Percentiles rank a stretch among this genome's conserved stretches.
These are phyloP conservation scores for Drosophila eohydei DNA, from an alignment of 2,888 invertebrate genomes.

Conservation along the genomic window DNA sequence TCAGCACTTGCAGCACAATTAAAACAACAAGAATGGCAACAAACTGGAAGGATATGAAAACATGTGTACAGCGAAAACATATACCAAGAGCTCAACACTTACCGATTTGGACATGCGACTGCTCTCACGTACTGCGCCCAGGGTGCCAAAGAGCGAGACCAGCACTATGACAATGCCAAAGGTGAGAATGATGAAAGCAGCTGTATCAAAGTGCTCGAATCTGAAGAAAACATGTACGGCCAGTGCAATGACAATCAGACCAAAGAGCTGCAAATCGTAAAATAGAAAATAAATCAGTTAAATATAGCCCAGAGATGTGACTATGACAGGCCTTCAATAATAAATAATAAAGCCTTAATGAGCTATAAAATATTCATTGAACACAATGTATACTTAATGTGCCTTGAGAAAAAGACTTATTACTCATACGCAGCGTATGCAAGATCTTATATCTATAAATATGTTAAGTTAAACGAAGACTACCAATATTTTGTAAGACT, in stretches of 20 bases:
- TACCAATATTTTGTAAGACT: neutral
- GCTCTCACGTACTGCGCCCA: conserved; percentile 76
- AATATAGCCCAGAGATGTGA: neutral
- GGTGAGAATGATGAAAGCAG: conserved; percentile 70
- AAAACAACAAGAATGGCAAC: conserved; percentile 68
- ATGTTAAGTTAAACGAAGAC: too few species aligned
- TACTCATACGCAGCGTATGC: neutral
- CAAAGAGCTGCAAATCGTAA: conserved; percentile 63
- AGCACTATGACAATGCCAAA: conserved; percentile 67
- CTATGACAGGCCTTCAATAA: neutral
- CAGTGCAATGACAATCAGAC: conserved; percentile 67
- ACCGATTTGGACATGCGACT: conserved; percentile 75
- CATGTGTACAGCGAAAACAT: neutral
- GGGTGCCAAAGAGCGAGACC: conserved; percentile 65
- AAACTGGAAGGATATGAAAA: conserved; percentile 55
- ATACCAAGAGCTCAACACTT: conserved; percentile 21
- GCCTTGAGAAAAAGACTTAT: neutral
- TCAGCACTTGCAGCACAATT: conserved; percentile 70
- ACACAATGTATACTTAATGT: neutral
- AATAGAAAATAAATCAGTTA: conserved; percentile 9
- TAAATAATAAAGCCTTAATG: neutral
- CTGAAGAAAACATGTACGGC: conserved; percentile 65
- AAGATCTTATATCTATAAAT: neutral
- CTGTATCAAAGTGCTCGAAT: conserved; percentile 75
- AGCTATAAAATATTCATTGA: neutral